Evolutionary conservation across 2,888 invertebrate genomes (phyloP), one percentile per base, ranked within the genome.

Genomic region (Geotrupes spiniger): DNA sequence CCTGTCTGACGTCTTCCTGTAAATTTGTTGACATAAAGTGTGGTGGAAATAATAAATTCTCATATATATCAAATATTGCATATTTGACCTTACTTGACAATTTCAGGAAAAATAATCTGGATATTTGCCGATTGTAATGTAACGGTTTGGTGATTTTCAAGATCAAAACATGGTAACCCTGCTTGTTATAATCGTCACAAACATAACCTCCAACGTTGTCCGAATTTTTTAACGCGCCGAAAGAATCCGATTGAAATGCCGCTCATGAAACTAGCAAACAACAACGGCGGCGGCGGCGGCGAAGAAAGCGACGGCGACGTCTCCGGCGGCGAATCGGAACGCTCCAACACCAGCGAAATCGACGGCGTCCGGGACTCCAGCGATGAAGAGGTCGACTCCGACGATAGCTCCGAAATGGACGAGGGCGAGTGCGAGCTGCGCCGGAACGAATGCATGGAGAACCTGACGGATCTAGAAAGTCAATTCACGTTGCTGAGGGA

Each of bases 341-440:
- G 79, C 54, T 81, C 85, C 33, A 81, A 80, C n/a, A 80, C 81
- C 3, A 85, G 85, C 43, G 84, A 83, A 45, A 83, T 82, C 26
- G 82, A 82, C 49, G 74, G 78, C 12, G 83, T 82, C 61, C 63
- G 69, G 10, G 88, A 88, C 59, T 86, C 88, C 57, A 85, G 86
- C 53, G 86, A 82, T 46, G 86, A 89, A 62, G 87, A 88, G 63
- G 85, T 83, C n/a, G 89, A 89, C 61, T 87, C 89, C 10, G 89
- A 89, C 74, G 89, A 89, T 70, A 88, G 88, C 49, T 85, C 85
- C 46, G 95, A 95, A 74, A 87, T 95, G 87, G 94, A 95, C 71
- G 93, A 92, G 69, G 87, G 84, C 57, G 94, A 93, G 74, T 93
- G 92, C 62, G 93, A 94, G 66, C 80, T 84, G 49, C 77, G 92